phyloP scores from a whole-genome alignment of 2,797 vertebrate genomes.

The Cichlasoma orientale region DNA sequence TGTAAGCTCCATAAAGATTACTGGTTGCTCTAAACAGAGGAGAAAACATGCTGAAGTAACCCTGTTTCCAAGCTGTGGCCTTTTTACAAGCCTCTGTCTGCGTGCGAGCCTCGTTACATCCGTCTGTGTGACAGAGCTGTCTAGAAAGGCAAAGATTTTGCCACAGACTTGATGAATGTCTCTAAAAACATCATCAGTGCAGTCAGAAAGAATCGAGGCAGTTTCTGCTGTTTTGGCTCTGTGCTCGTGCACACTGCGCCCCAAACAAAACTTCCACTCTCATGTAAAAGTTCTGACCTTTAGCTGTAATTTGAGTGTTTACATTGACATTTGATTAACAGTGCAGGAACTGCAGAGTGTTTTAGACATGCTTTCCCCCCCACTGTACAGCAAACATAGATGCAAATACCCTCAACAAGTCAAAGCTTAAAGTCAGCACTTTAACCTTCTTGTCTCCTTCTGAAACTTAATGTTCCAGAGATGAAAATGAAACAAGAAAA shows the following conservation, averaged over 20 bases:
- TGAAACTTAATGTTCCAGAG: conserved; percentile 22
- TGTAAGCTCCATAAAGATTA: not conserved
- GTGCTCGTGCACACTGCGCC: not conserved
- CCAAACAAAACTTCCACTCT: conserved; percentile 5
- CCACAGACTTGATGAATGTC: conserved; percentile 21
- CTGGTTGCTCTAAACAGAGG: not conserved
- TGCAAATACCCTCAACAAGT: not conserved
- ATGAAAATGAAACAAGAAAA: conserved; percentile 9
- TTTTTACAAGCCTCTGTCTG: conserved; percentile 1
- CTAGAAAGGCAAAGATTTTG: conserved; percentile 12
- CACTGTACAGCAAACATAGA: not conserved
- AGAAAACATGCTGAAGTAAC: conserved; percentile 14
- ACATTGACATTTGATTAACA: conserved; percentile 26
- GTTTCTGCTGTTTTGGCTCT: conserved; percentile 1
- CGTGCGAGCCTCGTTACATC: conserved; percentile 8
- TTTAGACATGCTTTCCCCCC: not conserved
- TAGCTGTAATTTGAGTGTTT: conserved; percentile 28
- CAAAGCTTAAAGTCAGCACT: conserved; percentile 17
- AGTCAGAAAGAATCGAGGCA: conserved; percentile 18
- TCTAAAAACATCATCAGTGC: conserved; percentile 17
- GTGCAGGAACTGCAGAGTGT: not conserved
- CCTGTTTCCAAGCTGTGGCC: not conserved
- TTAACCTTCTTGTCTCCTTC: conserved; percentile 15
- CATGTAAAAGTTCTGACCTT: conserved; percentile 27
- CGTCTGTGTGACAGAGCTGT: conserved; percentile 16